A percentile compares a stretch with the other conserved stretches of the same genome.
These are phyloP conservation scores for Trematocara stigmaticum DNA, from an alignment of 2,113 vertebrate genomes.

Conservation along the genomic window DNA sequence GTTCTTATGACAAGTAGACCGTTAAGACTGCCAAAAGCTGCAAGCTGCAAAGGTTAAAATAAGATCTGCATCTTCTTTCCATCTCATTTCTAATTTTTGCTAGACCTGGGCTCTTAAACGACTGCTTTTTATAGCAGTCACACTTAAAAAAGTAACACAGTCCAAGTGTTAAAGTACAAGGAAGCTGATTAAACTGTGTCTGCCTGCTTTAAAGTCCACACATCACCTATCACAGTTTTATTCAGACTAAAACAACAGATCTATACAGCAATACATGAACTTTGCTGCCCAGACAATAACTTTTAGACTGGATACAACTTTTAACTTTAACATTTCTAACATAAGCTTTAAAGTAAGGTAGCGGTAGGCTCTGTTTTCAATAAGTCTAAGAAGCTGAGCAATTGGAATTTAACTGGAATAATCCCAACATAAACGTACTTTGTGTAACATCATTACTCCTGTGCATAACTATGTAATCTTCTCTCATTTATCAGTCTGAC, in stretches of 20 bases:
- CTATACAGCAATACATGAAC: neutral
- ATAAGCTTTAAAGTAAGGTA: neutral
- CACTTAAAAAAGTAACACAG: neutral
- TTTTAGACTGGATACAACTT: neutral
- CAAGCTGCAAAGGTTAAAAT: neutral
- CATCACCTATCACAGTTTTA: neutral
- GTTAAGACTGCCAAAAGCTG: neutral
- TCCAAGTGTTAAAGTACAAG: neutral
- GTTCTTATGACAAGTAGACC: neutral
- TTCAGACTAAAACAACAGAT: neutral
- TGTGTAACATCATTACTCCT: neutral
- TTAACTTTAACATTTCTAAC: neutral
- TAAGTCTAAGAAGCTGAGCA: neutral
- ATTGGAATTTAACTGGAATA: neutral
- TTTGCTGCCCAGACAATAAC: fast-evolving
- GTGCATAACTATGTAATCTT: neutral
- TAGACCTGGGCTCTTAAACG: neutral
- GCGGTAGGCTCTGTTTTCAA: neutral
- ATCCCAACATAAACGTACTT: neutral
- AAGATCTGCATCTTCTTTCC: neutral
- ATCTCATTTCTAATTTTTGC: neutral
- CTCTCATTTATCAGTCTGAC: neutral
- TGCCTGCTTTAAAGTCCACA: neutral
- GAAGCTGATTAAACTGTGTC: neutral
- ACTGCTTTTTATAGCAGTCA: neutral